Percentiles rank a stretch among this genome's conserved stretches.
Conservation (phyloP, 2,113 vertebrate genomes). For the Crotalus viridis region DNA sequence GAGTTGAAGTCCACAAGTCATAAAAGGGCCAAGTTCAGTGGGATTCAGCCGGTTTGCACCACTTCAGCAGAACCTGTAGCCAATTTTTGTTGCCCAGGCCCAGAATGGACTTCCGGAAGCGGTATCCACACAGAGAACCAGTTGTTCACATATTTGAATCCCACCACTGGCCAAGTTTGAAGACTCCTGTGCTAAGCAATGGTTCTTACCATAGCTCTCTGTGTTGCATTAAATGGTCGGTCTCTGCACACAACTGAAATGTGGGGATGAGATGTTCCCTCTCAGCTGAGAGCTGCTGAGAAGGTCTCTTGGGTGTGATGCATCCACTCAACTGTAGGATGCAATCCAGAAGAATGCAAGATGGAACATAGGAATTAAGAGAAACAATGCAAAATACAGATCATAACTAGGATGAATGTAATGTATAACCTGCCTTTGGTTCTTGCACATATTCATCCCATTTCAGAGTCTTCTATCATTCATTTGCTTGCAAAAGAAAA, state of each 20-base stretch:
- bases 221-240: background rate
- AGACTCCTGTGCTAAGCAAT: background rate
- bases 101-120: too few species aligned
- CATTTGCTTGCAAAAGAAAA: background rate
- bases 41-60: too few species aligned
- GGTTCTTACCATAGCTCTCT: background rate
- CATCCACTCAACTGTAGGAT: background rate
- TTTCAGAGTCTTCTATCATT: background rate
- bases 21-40: too few species aligned
- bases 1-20: too few species aligned
- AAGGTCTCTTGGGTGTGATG: background rate
- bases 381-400: background rate
- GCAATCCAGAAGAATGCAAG: background rate
- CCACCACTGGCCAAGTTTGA: too few species aligned
- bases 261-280: background rate
- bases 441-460: background rate
- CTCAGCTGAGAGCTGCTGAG: background rate
- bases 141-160: too few species aligned
- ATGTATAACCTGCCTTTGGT: background rate
- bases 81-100: too few species aligned
- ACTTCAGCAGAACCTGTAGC: too few species aligned
- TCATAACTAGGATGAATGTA: background rate
- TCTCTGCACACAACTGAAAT: background rate
- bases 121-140: too few species aligned
- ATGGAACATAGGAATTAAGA: background rate